Conservation (phyloP, 1,140 invertebrate genomes). For the Mylabris phalerata region DNA sequence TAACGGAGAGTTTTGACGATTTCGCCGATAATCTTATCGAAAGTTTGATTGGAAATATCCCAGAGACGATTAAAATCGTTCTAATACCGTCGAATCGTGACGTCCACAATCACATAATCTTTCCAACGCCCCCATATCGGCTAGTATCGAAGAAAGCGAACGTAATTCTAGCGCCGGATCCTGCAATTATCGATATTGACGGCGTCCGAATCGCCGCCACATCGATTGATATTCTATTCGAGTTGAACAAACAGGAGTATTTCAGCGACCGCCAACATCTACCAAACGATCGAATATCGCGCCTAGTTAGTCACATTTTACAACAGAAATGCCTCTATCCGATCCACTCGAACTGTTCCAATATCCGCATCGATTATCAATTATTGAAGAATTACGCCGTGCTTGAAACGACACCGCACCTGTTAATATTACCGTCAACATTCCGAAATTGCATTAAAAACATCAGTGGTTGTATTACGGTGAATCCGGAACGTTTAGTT, state of each 20-base stretch:
- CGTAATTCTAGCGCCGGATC: conserved; percentile 58
- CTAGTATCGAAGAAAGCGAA: conserved; percentile 49
- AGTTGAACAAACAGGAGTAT: conserved; percentile 22
- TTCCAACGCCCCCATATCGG: conserved; percentile 70
- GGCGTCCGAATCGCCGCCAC: conserved; percentile 72
- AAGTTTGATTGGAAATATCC: conserved; percentile 32
- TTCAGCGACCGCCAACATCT: neutral
- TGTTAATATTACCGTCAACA: conserved; percentile 78
- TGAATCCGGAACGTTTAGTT: conserved; percentile 77
- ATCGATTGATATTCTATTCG: conserved; percentile 58
- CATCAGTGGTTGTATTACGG: conserved; percentile 65
- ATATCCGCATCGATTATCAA: conserved; percentile 48
- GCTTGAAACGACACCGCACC: conserved; percentile 65
- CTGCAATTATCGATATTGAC: conserved; percentile 67
- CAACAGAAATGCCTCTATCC: conserved; percentile 77
- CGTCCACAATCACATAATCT: conserved; percentile 66
- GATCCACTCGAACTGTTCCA: conserved; percentile 45
- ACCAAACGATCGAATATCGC: conserved; percentile 49
- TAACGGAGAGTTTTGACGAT: conserved; percentile 63
- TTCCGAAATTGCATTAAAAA: conserved; percentile 76
- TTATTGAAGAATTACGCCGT: conserved; percentile 61
- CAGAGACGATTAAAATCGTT: conserved; percentile 63
- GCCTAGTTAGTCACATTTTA: conserved; percentile 67
- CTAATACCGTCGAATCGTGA: conserved; percentile 71
- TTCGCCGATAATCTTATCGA: no score